These are phyloP conservation scores for Helicoverpa armigera DNA, from an alignment of 1,140 invertebrate genomes.

Conservation along the genomic window DNA sequence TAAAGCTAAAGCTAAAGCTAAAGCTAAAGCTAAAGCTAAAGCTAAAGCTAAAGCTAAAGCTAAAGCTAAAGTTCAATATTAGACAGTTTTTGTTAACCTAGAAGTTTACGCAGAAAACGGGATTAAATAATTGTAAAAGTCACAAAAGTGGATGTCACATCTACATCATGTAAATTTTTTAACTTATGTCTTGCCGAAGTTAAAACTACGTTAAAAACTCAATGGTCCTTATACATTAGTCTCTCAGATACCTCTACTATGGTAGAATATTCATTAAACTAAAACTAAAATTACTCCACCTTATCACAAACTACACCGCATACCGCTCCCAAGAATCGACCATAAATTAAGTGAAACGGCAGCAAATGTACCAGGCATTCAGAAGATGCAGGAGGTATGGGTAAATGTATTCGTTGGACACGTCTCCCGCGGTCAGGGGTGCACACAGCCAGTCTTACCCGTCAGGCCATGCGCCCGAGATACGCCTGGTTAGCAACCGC, in stretches of 20 bases:
- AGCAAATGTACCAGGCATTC: slow-evolving; percentile 20
- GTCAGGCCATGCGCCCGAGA: slow-evolving; percentile 22
- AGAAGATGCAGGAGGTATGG: background rate
- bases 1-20: too few species aligned
- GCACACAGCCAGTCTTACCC: background rate
- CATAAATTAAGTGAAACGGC: background rate
- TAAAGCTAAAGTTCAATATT: too few species aligned
- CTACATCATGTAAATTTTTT: too few species aligned
- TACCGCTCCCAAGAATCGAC: background rate
- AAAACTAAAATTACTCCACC: background rate
- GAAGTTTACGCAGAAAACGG: too few species aligned
- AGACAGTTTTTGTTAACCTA: too few species aligned
- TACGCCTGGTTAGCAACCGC: slow-evolving; percentile 39
- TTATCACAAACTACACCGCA: background rate
- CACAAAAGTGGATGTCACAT: too few species aligned
- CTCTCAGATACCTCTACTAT: background rate
- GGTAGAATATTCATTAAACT: slow-evolving; percentile 3
- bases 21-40: too few species aligned
- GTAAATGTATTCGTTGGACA: slow-evolving; percentile 13
- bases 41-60: too few species aligned
- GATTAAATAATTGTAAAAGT: too few species aligned
- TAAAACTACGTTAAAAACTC: too few species aligned
- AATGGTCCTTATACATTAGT: background rate
- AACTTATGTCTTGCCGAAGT: too few species aligned
- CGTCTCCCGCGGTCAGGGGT: slow-evolving; percentile 1